These are phyloP conservation scores for Unio pictorum DNA, from an alignment of 2,888 invertebrate genomes.

Conservation along the genomic window DNA sequence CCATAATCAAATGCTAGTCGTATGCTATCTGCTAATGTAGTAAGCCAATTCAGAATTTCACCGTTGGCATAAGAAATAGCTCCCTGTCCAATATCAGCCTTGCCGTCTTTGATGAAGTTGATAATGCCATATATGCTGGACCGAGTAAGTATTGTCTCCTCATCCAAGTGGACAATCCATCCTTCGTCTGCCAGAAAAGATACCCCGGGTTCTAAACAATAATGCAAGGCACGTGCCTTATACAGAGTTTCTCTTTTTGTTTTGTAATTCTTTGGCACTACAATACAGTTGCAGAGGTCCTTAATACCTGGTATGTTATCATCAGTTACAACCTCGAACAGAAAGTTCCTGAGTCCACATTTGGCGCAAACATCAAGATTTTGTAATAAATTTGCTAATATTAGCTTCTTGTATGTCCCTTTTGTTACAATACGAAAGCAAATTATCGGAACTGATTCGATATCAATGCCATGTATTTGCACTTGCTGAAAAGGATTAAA, in stretches of 20 bases:
- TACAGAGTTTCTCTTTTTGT: slow-evolving; percentile 31
- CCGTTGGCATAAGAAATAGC: slow-evolving; percentile 30
- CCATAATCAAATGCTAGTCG: slow-evolving; percentile 27
- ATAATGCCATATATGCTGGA: slow-evolving; percentile 41
- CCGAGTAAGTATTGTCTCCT: slow-evolving; percentile 50
- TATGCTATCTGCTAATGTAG: slow-evolving; percentile 27
- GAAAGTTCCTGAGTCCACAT: slow-evolving; percentile 26
- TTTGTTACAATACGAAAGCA: slow-evolving; percentile 51
- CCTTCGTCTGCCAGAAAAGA: slow-evolving; percentile 40
- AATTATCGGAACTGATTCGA: slow-evolving; percentile 30
- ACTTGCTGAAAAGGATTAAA: slow-evolving; percentile 12
- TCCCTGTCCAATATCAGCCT: slow-evolving; percentile 50
- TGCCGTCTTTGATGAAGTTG: slow-evolving; percentile 43
- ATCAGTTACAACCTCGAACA: slow-evolving; percentile 45
- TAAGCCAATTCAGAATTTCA: slow-evolving; percentile 26
- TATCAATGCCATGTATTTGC: neutral
- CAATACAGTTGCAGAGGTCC: slow-evolving; percentile 24
- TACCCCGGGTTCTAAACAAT: slow-evolving; percentile 41
- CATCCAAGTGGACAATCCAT: slow-evolving; percentile 57
- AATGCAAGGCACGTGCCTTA: slow-evolving; percentile 53
- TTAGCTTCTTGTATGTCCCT: slow-evolving; percentile 43
- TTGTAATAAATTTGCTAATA: slow-evolving; percentile 22
- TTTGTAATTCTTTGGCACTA: slow-evolving; percentile 36
- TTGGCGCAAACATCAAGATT: slow-evolving; percentile 23
- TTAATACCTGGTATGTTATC: slow-evolving; percentile 15